Conservation (phyloP, 2,797 vertebrate genomes). For the Macropus fuliginosus region DNA sequence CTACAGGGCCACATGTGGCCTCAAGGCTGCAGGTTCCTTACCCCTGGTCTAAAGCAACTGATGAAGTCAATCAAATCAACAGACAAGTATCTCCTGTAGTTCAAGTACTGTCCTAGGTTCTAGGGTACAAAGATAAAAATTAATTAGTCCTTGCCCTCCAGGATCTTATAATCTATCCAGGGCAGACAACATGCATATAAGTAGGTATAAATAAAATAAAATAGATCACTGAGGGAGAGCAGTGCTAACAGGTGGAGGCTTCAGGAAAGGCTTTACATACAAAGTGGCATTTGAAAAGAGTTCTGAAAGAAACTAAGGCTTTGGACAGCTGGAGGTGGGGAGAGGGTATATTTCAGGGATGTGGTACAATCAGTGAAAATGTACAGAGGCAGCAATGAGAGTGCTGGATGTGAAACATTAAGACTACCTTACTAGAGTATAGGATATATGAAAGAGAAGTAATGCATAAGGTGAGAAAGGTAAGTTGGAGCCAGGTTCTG, state of each 20-base stretch:
- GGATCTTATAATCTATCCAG: background rate
- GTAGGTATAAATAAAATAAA: background rate
- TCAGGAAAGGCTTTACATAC: background rate
- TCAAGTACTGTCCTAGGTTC: no score
- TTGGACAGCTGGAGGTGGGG: background rate
- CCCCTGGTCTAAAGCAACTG: background rate
- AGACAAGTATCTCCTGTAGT: background rate
- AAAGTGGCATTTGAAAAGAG: background rate
- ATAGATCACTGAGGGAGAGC: background rate
- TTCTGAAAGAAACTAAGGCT: background rate
- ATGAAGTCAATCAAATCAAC: background rate
- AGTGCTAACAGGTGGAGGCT: background rate
- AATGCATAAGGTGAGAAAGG: background rate
- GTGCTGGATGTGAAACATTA: background rate
- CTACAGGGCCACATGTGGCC: no score
- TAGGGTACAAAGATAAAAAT: background rate
- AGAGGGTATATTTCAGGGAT: background rate
- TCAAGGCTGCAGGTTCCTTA: no score
- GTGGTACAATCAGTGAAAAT: background rate
- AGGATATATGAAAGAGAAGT: background rate
- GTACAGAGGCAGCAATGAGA: background rate
- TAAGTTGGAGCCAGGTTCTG: background rate
- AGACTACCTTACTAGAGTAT: background rate
- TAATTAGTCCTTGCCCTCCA: background rate
- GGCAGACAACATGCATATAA: background rate